These are phyloP conservation scores for Mythimna impura DNA, from an alignment of 2,888 invertebrate species.

Conservation along the genomic window DNA sequence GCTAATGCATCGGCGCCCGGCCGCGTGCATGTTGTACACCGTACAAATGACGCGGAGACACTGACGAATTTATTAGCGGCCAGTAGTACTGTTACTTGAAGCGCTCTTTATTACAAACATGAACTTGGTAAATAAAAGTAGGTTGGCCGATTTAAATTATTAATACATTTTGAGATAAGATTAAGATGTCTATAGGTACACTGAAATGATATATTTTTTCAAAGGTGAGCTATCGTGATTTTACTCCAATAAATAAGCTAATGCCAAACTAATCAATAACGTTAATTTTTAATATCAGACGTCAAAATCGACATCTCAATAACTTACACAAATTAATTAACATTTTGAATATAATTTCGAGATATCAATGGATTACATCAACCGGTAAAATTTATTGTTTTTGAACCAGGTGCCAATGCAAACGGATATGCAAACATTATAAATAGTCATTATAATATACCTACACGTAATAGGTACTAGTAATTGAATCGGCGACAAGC, in stretches of 20 bases:
- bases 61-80: constrained; percentile 62
- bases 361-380: constrained; percentile 30
- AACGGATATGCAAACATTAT: constrained; percentile 38
- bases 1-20: constrained; percentile 56
- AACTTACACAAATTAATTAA: constrained; percentile 44
- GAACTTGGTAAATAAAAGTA: constrained; percentile 1
- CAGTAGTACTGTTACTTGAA: constrained; percentile 52
- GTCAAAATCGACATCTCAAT: constrained; percentile 23
- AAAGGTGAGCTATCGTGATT: constrained; percentile 19
- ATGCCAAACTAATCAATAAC: constrained; percentile 39
- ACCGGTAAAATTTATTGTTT: constrained; percentile 39
- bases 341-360: constrained; percentile 20
- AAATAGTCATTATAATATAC: constrained; percentile 25
- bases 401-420: constrained; percentile 13
- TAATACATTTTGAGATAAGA: background rate
- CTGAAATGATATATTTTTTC: background rate
- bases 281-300: constrained; percentile 22
- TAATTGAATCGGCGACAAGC: constrained; percentile 52
- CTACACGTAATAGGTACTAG: constrained; percentile 2
- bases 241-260: constrained; percentile 18
- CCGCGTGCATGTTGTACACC: constrained; percentile 48
- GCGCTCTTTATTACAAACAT: constrained; percentile 19
- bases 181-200: background rate
- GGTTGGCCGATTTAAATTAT: background rate
- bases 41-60: constrained; percentile 34